phyloP scores from a whole-genome alignment of 2,888 invertebrate genomes.

The Hypsopygia costalis region DNA sequence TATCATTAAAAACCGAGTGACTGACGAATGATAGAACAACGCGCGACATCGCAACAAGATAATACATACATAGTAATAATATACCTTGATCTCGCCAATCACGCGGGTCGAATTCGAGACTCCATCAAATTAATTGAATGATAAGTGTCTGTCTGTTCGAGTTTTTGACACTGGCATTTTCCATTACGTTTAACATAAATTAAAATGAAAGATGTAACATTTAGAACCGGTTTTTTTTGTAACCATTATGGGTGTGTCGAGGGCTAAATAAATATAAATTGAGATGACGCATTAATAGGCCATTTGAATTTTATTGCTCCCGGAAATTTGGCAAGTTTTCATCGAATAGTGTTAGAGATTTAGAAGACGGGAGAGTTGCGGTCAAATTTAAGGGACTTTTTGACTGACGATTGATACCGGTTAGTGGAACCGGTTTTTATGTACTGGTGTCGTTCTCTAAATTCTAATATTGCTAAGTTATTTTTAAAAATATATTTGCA shows the following conservation, averaged over 20 bases:
- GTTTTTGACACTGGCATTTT: slow-evolving; percentile 17
- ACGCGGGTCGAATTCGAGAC: slow-evolving; percentile 17
- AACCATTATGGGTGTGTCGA: slow-evolving; percentile 33
- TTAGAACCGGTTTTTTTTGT: slow-evolving; percentile 12
- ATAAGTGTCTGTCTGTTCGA: slow-evolving; percentile 20
- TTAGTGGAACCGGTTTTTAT: too few relatives aligned
- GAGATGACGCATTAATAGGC: slow-evolving; percentile 28
- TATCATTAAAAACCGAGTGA: slow-evolving; percentile 61
- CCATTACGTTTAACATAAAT: slow-evolving; percentile 15
- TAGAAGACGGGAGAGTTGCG: too few relatives aligned
- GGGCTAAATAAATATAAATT: slow-evolving; percentile 28
- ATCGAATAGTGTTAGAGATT: neutral
- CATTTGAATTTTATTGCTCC: slow-evolving; percentile 27
- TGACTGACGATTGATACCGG: too few relatives aligned
- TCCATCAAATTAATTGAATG: slow-evolving; percentile 21
- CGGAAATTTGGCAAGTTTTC: slow-evolving; percentile 21
- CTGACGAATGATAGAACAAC: slow-evolving; percentile 50
- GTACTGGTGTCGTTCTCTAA: too few relatives aligned
- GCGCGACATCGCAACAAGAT: slow-evolving; percentile 64
- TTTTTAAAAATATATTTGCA: too few relatives aligned
- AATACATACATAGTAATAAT: slow-evolving; percentile 22
- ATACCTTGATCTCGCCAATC: slow-evolving; percentile 46
- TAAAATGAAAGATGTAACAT: slow-evolving; percentile 9
- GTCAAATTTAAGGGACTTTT: too few relatives aligned
- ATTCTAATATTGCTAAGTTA: too few relatives aligned